Conservation (phyloP, 1,140 invertebrate species). For the Leptinotarsa defecta region DNA sequence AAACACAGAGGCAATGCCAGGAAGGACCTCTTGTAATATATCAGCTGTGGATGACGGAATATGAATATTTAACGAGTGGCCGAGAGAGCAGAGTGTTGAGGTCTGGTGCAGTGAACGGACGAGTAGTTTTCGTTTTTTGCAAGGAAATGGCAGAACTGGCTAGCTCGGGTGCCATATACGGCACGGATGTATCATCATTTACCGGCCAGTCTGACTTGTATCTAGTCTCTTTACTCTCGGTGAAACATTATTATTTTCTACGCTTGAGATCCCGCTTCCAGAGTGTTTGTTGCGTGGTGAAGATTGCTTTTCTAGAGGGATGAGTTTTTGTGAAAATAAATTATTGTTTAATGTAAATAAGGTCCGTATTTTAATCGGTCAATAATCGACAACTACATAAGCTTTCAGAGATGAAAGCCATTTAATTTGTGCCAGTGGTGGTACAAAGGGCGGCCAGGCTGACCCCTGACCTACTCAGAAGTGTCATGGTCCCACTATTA, state of each 20-base stretch:
- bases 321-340: too few relatives aligned
- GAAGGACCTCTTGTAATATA: conserved; percentile 14
- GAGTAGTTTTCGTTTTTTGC: conserved; percentile 32
- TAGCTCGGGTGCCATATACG: conserved; percentile 33
- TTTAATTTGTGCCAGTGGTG: too few relatives aligned
- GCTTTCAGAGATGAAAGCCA: too few relatives aligned
- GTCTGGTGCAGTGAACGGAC: conserved; percentile 28
- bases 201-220: not conserved
- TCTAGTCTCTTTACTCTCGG: not conserved
- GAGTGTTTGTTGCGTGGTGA: too few relatives aligned
- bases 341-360: too few relatives aligned
- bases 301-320: too few relatives aligned
- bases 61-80: conserved; percentile 24
- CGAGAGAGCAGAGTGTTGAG: conserved; percentile 16
- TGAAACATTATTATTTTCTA: not conserved
- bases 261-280: not conserved
- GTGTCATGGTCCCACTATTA: too few relatives aligned
- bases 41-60: conserved; percentile 20
- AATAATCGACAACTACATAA: too few relatives aligned
- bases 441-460: too few relatives aligned
- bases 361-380: too few relatives aligned
- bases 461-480: too few relatives aligned
- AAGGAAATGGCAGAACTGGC: conserved; percentile 29
- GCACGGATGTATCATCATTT: conserved; percentile 33
- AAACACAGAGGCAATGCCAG: not conserved